Evolutionary conservation across 2,888 invertebrate genomes (phyloP).

Genomic region (Serrognathus titanus): DNA sequence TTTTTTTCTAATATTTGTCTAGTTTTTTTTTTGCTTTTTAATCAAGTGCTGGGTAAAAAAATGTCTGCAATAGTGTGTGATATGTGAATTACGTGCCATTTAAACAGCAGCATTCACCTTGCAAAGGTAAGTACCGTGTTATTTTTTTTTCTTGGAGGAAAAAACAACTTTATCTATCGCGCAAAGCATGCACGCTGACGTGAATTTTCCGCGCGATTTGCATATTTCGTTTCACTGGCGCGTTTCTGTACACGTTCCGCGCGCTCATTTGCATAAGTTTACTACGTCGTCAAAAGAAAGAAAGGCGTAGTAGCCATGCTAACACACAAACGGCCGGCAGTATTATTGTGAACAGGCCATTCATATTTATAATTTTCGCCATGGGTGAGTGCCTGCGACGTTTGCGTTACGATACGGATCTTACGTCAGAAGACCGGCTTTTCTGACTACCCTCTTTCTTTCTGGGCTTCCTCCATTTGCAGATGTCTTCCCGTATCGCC

Average conservation of each 20-base stretch:
- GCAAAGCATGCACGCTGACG: too few relatives aligned
- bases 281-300: background rate
- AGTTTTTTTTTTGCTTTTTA: too few relatives aligned
- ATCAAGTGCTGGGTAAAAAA: too few relatives aligned
- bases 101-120: background rate
- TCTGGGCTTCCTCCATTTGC: slow-evolving; percentile 17
- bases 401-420: background rate
- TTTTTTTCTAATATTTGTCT: too few relatives aligned
- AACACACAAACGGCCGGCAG: too few relatives aligned
- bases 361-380: slow-evolving; percentile 16
- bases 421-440: background rate
- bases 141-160: too few relatives aligned
- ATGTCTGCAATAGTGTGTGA: background rate
- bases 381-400: background rate
- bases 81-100: background rate
- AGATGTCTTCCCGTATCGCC: slow-evolving; percentile 20
- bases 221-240: too few relatives aligned
- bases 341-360: slow-evolving; percentile 14
- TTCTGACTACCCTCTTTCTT: slow-evolving; percentile 11
- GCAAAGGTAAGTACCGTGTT: background rate
- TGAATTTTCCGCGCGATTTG: too few relatives aligned
- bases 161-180: too few relatives aligned
- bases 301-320: background rate
- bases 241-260: too few relatives aligned
- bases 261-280: background rate